A percentile compares a stretch with the other conserved stretches of the same genome.
These are phyloP conservation scores for Lepidurus couesii DNA, from an alignment of 1,140 invertebrate species.

Conservation along the genomic window DNA sequence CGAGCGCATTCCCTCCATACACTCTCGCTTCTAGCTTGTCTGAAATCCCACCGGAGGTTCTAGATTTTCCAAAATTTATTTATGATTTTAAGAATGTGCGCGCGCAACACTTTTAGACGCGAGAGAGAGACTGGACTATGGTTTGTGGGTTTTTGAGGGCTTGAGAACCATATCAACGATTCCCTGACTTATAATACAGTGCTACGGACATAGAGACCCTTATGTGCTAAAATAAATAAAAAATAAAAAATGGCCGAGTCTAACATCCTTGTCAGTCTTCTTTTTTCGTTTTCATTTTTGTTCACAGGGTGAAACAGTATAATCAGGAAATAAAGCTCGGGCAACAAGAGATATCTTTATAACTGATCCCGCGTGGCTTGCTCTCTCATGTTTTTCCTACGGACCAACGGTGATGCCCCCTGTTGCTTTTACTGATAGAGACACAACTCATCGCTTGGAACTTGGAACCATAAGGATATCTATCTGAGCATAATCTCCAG, in stretches of 20 bases:
- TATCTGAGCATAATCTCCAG: conserved; percentile 1
- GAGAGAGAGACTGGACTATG: not conserved
- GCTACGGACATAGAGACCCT: not conserved
- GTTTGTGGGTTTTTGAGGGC: conserved; percentile 7
- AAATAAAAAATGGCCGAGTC: not conserved
- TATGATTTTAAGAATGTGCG: no score
- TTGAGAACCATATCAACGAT: not conserved
- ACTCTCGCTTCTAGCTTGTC: no score
- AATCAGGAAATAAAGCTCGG: conserved; percentile 13
- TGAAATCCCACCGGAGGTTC: no score
- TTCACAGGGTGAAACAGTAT: conserved; percentile 6
- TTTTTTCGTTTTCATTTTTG: not conserved
- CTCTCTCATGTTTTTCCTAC: not conserved
- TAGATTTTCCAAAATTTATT: no score
- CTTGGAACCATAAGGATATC: not conserved
- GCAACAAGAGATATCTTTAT: conserved; percentile 6
- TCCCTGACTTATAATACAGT: not conserved
- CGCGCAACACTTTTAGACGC: not conserved
- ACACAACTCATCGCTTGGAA: conserved; percentile 2
- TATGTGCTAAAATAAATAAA: not conserved
- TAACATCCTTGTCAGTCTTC: not conserved
- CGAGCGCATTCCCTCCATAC: no score
- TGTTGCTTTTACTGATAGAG: conserved; percentile 15
- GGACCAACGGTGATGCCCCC: not conserved
- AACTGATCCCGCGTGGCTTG: not conserved